Percentiles rank a stretch among this genome's conserved stretches.
phyloP scores from a whole-genome alignment of 2,113 vertebrate species.

The Alectura lathami region DNA sequence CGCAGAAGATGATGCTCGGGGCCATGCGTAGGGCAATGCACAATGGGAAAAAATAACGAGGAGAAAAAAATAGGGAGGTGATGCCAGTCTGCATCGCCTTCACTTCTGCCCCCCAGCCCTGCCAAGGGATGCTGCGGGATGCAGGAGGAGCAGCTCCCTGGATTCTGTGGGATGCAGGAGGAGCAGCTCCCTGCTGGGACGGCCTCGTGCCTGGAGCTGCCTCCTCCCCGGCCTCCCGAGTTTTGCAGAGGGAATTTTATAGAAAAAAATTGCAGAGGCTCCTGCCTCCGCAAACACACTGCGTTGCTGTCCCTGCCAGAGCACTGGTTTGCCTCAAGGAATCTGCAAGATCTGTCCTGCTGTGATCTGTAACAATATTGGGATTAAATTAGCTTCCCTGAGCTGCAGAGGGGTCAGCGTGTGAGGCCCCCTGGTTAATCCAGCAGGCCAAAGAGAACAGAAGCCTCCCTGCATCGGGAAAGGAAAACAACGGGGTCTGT shows the following conservation, averaged over 20 bases:
- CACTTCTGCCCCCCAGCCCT: not conserved
- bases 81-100: fast-evolving
- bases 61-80: not conserved
- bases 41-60: not conserved
- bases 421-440: constrained; percentile 61
- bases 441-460: constrained; percentile 63
- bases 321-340: constrained; percentile 50
- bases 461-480: constrained; percentile 64
- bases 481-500: constrained; percentile 69
- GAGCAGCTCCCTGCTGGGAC: not conserved
- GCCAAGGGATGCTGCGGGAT: not conserved
- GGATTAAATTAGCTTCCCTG: constrained; percentile 70
- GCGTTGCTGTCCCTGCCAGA: not conserved
- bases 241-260: not conserved
- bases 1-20: not conserved
- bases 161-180: not conserved
- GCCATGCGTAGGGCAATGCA: not conserved
- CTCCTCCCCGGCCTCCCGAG: not conserved
- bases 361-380: constrained; percentile 67
- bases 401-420: constrained; percentile 62
- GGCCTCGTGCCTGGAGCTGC: not conserved
- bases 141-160: not conserved
- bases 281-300: not conserved
- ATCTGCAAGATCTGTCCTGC: constrained; percentile 52
- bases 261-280: not conserved